These are phyloP conservation scores for Sebastes dallii DNA, from an alignment of 2,797 vertebrate genomes.

Conservation along the genomic window DNA sequence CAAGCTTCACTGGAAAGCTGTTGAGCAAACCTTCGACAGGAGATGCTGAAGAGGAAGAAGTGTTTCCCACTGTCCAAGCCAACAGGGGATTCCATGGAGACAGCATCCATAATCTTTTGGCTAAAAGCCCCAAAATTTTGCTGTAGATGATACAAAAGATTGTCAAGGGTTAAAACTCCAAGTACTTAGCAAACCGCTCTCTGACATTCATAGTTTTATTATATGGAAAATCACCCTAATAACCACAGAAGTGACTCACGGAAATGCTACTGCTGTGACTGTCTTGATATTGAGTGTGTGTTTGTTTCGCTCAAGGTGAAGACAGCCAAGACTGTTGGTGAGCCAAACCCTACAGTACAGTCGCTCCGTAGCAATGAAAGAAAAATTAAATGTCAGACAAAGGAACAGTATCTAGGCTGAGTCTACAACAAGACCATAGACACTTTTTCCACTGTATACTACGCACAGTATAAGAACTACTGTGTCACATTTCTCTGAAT, in stretches of 20 bases:
- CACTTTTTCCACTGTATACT: neutral
- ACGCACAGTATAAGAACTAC: neutral
- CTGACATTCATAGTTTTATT: neutral
- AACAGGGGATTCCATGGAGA: neutral
- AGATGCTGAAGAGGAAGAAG: neutral
- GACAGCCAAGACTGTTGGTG: neutral
- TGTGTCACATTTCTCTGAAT: neutral
- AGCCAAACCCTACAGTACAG: neutral
- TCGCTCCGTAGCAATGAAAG: neutral
- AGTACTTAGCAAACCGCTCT: neutral
- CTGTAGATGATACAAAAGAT: neutral
- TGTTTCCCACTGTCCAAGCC: neutral
- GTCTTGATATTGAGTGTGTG: neutral
- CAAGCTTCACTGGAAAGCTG: neutral
- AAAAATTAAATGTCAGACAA: conserved; percentile 9
- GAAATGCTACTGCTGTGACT: neutral
- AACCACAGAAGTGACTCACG: neutral
- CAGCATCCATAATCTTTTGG: neutral
- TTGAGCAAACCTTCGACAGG: neutral
- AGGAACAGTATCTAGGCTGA: conserved; percentile 10
- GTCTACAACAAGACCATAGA: neutral
- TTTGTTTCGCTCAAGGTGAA: neutral
- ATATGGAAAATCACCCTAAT: neutral
- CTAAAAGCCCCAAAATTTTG: neutral
- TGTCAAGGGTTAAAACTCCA: neutral